Conservation (phyloP, 2,797 vertebrate genomes). For the Gymnothorax reevesii region DNA sequence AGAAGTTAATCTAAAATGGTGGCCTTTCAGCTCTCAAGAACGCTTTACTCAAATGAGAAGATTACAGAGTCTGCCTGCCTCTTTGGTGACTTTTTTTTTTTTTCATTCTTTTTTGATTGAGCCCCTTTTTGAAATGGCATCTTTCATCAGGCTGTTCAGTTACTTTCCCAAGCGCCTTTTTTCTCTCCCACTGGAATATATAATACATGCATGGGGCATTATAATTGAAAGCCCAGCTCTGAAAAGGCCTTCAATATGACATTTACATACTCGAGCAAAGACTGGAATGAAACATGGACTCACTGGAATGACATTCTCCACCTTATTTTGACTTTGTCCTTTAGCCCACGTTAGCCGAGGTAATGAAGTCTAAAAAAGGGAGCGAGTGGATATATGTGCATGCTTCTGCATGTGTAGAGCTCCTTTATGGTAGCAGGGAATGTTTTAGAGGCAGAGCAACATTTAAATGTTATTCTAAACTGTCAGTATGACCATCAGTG, state of each 20-base stretch:
- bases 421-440: neutral
- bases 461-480: neutral
- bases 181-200: conserved; percentile 61
- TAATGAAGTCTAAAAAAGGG: conserved; percentile 6
- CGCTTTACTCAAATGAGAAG: conserved; percentile 37
- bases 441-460: neutral
- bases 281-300: conserved; percentile 18
- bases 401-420: neutral
- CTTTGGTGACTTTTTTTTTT: neutral
- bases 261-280: conserved; percentile 34
- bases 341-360: conserved; percentile 30
- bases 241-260: conserved; percentile 31
- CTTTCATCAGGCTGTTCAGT: conserved; percentile 50
- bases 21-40: neutral
- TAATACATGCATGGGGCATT: conserved; percentile 63
- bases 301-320: conserved; percentile 25
- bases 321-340: conserved; percentile 35
- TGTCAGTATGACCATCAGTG: neutral
- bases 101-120: conserved; percentile 44
- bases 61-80: conserved; percentile 8
- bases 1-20: neutral
- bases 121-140: conserved; percentile 54
- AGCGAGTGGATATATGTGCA: neutral
- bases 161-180: conserved; percentile 58
- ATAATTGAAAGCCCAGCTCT: conserved; percentile 57